Base-by-base conservation (phyloP, 2,797 vertebrate genomes). In the Aplochiton taeniatus region DNA sequence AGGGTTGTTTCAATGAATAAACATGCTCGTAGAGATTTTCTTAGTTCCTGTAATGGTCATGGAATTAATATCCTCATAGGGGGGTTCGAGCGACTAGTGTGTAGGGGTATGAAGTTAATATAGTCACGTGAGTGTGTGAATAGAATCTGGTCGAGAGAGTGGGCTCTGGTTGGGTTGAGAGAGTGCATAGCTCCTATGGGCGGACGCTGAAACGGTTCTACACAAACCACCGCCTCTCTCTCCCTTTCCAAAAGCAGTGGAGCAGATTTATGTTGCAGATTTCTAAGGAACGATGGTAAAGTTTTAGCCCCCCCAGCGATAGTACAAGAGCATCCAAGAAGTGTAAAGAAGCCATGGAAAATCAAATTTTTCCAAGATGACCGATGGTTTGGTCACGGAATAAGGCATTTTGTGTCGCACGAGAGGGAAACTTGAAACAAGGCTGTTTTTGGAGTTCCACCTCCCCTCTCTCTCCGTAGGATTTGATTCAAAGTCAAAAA, bases 401-500 rank as follows among this genome's bases (percentile, higher is more conserved):
- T 7, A 70, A 14, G n/a, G 68, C 58, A 69, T 8, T 76, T 75
- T 87, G 77, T 56, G 74, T 79, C 65, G 75, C 66, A 76, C 70
- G 77, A 83, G 86, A 88, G 91, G 87, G 85, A 89, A 89, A 87
- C 81, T 85, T 83, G 69, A 85, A 82, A 65, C 82, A 61, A 63
- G 87, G 61, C 88, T 88, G 90, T 92, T 80, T 74, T 91, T 83
- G 89, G 87, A 91, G 76, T 83, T 74, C 80, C 85, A 83, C 81
- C 85, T 79, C 83, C 84, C 84, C 87, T 84, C 79, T 49, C 59
- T 57, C 68, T 65, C 75, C 60, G 63, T 49, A 89, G 87, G 89
- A 87, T 90, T 88, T 89, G 89, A 92, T 90, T 92, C 88, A 91
- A 90, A 92, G 88, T 89, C 89, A 85, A 90, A 88, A 91, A 90